These are phyloP conservation scores for Myotis pilosus DNA, from an alignment of 2,797 vertebrate species.

Conservation along the genomic window DNA sequence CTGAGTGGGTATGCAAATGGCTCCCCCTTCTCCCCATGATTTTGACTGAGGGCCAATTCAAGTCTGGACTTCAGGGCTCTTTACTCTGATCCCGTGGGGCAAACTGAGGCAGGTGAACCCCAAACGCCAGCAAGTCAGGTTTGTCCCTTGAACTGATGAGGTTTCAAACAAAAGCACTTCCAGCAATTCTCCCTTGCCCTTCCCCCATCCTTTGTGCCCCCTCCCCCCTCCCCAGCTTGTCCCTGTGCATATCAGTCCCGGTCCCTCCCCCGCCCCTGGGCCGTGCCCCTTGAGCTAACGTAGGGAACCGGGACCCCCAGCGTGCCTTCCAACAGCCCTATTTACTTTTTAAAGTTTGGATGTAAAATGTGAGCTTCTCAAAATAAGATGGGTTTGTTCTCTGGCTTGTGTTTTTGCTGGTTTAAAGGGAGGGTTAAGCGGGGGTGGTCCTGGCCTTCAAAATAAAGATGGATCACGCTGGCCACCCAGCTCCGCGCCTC, in stretches of 20 bases:
- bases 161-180: slow-evolving; percentile 44
- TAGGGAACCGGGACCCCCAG: background rate
- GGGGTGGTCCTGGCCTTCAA: slow-evolving; percentile 48
- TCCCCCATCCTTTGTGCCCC: background rate
- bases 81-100: background rate
- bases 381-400: background rate
- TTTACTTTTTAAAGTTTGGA: slow-evolving; percentile 32
- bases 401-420: slow-evolving; percentile 25
- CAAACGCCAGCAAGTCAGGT: slow-evolving; percentile 14
- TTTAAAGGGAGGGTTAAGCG: background rate
- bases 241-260: background rate
- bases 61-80: background rate
- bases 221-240: background rate
- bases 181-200: background rate
- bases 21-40: background rate
- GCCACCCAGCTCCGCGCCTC: background rate
- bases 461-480: background rate
- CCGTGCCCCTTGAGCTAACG: background rate
- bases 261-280: rapidly evolving
- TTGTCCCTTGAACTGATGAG: background rate
- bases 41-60: background rate
- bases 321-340: background rate
- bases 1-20: slow-evolving; percentile 71
- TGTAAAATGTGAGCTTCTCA: slow-evolving; percentile 24
- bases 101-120: slow-evolving; percentile 2